Conservation (phyloP, 1,140 invertebrate species). For the Oedothorax gibbosus region DNA sequence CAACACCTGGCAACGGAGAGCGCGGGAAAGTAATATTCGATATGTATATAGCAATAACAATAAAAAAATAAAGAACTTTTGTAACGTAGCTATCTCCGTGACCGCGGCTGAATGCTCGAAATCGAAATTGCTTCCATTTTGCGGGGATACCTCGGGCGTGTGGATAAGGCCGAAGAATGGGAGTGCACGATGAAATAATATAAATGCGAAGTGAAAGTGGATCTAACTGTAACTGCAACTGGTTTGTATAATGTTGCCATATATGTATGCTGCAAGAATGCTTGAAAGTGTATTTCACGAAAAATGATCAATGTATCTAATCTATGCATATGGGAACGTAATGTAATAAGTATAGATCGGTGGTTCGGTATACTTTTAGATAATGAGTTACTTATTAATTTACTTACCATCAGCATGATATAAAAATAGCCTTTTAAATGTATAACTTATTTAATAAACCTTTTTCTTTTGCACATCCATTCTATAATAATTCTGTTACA, state of each 20-base stretch:
- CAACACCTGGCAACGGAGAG: slow-evolving; percentile 45
- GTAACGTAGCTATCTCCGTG: slow-evolving; percentile 27
- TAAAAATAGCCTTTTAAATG: too few relatives aligned
- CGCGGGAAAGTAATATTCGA: not conserved
- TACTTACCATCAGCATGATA: too few relatives aligned
- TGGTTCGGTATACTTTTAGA: too few relatives aligned
- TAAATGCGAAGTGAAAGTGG: slow-evolving; percentile 32
- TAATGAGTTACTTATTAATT: too few relatives aligned
- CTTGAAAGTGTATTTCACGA: not conserved
- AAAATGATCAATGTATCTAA: too few relatives aligned
- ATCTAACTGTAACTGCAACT: slow-evolving; percentile 13
- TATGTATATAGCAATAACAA: not conserved
- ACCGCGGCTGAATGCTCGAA: slow-evolving; percentile 49
- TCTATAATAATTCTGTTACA: too few relatives aligned
- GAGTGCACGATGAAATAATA: slow-evolving; percentile 52
- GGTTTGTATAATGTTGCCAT: slow-evolving; percentile 38
- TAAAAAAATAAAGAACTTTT: too few relatives aligned
- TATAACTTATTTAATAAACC: too few relatives aligned
- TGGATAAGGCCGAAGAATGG: slow-evolving; percentile 37
- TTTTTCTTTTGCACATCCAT: too few relatives aligned
- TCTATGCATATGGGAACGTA: too few relatives aligned
- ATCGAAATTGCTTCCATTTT: slow-evolving; percentile 57
- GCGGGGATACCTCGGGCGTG: slow-evolving; percentile 39
- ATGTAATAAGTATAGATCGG: too few relatives aligned
- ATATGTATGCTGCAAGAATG: slow-evolving; percentile 41